Percentiles rank a stretch among this genome's conserved stretches.
phyloP scores from a whole-genome alignment of 2,888 invertebrate species.

The Girardia tigrina region DNA sequence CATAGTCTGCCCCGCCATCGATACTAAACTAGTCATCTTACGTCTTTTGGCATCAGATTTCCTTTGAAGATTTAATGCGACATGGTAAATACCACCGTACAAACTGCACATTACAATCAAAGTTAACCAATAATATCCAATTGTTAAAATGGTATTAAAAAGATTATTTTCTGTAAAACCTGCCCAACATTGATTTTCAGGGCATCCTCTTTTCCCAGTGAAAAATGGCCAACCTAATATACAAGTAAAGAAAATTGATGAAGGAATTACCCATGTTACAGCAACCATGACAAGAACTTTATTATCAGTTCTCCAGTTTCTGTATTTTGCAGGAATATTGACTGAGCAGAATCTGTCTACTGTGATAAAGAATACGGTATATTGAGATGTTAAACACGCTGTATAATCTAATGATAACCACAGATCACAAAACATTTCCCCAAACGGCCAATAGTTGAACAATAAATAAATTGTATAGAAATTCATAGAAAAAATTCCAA shows the following conservation, averaged over 20 bases:
- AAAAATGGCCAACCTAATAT: conserved; percentile 99
- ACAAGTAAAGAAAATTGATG: conserved; percentile 83
- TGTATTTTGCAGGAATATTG: conserved; percentile 87
- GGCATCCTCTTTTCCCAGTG: conserved; percentile 56
- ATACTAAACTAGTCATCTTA: conserved; percentile 53
- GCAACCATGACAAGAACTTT: conserved; percentile 86
- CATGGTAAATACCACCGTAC: conserved; percentile 90
- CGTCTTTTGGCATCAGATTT: conserved; percentile 87
- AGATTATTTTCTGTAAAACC: conserved; percentile 92
- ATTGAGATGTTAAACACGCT: conserved; percentile 93
- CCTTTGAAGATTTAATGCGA: conserved; percentile 89
- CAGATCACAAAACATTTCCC: conserved; percentile 82
- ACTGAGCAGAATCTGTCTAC: conserved; percentile 96
- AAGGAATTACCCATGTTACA: conserved; percentile 89
- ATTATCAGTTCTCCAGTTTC: conserved; percentile 85
- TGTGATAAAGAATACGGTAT: conserved; percentile 94
- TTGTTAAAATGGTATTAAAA: conserved; percentile 87
- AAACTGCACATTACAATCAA: conserved; percentile 80
- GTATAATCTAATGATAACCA: conserved; percentile 98
- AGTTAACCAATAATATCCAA: conserved; percentile 93
- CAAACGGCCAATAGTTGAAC: conserved; percentile 88
- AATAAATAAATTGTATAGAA: conserved; percentile 93
- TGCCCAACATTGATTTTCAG: conserved; percentile 74
- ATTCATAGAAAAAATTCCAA: conserved; percentile 93
- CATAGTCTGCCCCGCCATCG: conserved; percentile 41